Evolutionary conservation across 2,113 vertebrate species (phyloP), one percentile per base, ranked within the genome.

Genomic region (Gadus chalcogrammus): DNA sequence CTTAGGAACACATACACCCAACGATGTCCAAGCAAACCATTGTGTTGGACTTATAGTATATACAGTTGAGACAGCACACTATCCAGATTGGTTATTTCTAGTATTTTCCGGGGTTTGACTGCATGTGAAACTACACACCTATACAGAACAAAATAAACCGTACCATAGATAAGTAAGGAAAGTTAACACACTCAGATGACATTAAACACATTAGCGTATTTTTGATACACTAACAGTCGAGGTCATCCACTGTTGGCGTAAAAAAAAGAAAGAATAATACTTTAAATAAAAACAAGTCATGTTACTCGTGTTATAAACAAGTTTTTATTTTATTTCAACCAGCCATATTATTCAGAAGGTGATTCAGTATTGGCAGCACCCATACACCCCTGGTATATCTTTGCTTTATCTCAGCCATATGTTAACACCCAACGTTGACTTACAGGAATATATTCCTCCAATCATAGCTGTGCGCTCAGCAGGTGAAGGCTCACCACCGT

Each of bases 391-490:
- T 12, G 81, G 77, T 76, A 79, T 75, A 78, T 84, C 86, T 77
- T 88, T 13, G 42, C 42, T 48, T 72, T 62, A 58, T 72, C 80
- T 79, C 77, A 87, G 84, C 82, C 79, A 74, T 76, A 72, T 78
- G 76, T 69, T 85, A 59, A 76, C 79, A 73, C 80, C 73, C 56
- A 48, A 85, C 79, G 75, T 81, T 83, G 83, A 88, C 81, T 87
- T 80, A 83, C 69, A 17, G 70, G 71, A 79, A 78, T 92, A 91
- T 89, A 91, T 92, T 91, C 90, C 91, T 84, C 92, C 93, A 88
- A 77, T 91, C 79, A 90, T 89, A 81, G 85, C 86, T 92, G 97
- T 96, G 94, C 95, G 93, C 98, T 95, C 92, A 94, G 96, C 97
- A 97, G 96, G 94, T 90, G 94, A 94, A 92, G 87, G 84, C 81